These are phyloP conservation scores for Coenonympha arcania DNA, from an alignment of 2,888 invertebrate species.

Conservation along the genomic window DNA sequence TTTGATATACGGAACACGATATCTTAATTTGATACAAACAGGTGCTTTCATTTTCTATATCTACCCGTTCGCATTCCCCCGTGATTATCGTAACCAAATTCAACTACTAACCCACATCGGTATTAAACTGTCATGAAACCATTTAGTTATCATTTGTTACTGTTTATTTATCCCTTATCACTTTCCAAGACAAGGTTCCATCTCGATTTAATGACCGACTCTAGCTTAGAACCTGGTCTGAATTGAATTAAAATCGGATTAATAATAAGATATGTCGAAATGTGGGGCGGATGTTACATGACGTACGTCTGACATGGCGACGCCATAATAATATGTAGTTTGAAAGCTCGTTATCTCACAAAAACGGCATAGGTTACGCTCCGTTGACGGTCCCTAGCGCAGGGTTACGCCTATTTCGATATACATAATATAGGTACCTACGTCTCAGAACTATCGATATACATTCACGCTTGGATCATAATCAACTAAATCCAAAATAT, in stretches of 20 bases:
- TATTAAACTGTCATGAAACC: slow-evolving; percentile 69
- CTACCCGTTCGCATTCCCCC: slow-evolving; percentile 45
- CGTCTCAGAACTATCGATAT: slow-evolving; percentile 1
- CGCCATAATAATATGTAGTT: slow-evolving; percentile 64
- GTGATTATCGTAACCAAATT: slow-evolving; percentile 59
- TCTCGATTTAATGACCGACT: slow-evolving; percentile 22
- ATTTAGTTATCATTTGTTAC: slow-evolving; percentile 60
- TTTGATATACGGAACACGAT: background rate
- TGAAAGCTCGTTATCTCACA: slow-evolving; percentile 64
- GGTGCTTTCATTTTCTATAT: slow-evolving; percentile 31
- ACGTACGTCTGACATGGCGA: slow-evolving; percentile 68
- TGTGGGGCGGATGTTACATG: slow-evolving; percentile 67
- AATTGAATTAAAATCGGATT: slow-evolving; percentile 24
- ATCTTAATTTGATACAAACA: slow-evolving; percentile 7
- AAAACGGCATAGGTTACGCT: slow-evolving; percentile 65
- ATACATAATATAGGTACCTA: no score
- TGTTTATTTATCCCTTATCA: slow-evolving; percentile 33
- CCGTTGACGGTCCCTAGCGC: slow-evolving; percentile 52
- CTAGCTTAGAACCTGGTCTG: slow-evolving; percentile 42
- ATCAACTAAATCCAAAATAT: background rate
- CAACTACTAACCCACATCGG: slow-evolving; percentile 47
- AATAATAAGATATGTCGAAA: slow-evolving; percentile 49
- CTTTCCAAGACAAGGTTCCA: slow-evolving; percentile 38
- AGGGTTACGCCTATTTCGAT: slow-evolving; percentile 51
- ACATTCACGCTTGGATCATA: slow-evolving; percentile 16